A percentile compares a stretch with the other conserved stretches of the same genome.
Evolutionary conservation across 2,888 invertebrate species (phyloP).

Genomic region (Andrena minutula): DNA sequence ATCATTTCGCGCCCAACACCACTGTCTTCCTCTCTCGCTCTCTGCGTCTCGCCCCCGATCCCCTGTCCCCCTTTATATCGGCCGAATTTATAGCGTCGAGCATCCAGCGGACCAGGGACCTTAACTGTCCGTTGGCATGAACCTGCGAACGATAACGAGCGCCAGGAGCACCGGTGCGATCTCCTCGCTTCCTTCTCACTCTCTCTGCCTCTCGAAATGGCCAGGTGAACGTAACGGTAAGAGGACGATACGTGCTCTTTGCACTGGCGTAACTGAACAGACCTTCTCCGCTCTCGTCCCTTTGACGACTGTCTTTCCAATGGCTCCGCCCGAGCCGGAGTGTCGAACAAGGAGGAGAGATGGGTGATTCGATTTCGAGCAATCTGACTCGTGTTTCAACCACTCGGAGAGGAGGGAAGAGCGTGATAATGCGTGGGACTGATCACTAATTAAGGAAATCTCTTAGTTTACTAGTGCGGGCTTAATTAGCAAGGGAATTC

Average conservation of each 20-base stretch:
- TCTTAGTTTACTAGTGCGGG: background rate
- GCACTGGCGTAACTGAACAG: conserved; percentile 62
- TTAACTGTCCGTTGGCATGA: conserved; percentile 84
- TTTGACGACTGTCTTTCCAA: background rate
- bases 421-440: background rate
- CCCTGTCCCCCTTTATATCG: conserved; percentile 78
- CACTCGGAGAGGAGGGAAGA: background rate
- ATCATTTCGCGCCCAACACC: conserved; percentile 74
- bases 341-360: background rate
- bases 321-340: too few species aligned
- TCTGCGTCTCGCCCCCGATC: background rate
- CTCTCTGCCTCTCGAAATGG: conserved; percentile 25
- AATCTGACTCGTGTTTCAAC: background rate
- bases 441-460: background rate
- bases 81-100: conserved; percentile 82
- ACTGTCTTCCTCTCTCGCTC: conserved; percentile 46
- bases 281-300: conserved; percentile 21
- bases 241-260: conserved; percentile 59
- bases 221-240: conserved; percentile 74
- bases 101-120: conserved; percentile 73
- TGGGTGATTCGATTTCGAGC: background rate
- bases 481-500: conserved; percentile 6
- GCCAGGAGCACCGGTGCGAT: conserved; percentile 53
- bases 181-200: conserved; percentile 44
- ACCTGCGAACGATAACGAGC: conserved; percentile 80